Evolutionary conservation across 1,140 invertebrate species (phyloP), one percentile per base, ranked within the genome.

Genomic region (Apocrypta bakeri): DNA sequence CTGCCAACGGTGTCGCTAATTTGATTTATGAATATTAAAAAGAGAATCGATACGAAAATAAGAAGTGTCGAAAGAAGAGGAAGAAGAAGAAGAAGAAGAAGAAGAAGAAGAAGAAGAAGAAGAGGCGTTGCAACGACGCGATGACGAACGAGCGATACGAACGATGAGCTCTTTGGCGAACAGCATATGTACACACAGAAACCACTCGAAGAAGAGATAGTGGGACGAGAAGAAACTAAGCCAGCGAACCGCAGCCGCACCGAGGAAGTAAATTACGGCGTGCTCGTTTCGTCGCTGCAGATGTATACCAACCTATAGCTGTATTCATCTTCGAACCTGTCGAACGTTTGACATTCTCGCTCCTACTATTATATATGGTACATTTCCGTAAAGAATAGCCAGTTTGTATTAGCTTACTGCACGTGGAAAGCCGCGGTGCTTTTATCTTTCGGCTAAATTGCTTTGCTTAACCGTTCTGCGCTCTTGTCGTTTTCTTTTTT

Each of bases 211-310:
- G 48, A 56, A n/a, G 48, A 31, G 27, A 71, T 37, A n/a, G 68
- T n/a, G 29, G 68, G 68, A 33, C 68, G 42, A 73, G 21, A 73
- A 73, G n/a, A 42, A 73, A 73, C 33, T 42, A 42, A 37, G 71
- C 71, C 71, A 17, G 3, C 4, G 4, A 7, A n/a, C 24, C 69
- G 71, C 71, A 33, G 42, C 11, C 4, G 4, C 40, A n/a, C 24
- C 69, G 25, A 40, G 40, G 72, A 74, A 74, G 72, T 48, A 42
- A 73, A 73, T 73, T 73, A 42, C 14, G n/a, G n/a, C n/a, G n/a
- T n/a, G n/a, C 27, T 33, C 33, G 69, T 33, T 31, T 31, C 4
- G 1, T 3, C 31, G 29, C 29, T 14, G 14, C 11, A 2, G 27
- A 9, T 0, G 1, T 0, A 7, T 17, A 71, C n/a, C n/a, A n/a